phyloP scores from a whole-genome alignment of 2,113 vertebrate genomes.

The Nannospalax galili region DNA sequence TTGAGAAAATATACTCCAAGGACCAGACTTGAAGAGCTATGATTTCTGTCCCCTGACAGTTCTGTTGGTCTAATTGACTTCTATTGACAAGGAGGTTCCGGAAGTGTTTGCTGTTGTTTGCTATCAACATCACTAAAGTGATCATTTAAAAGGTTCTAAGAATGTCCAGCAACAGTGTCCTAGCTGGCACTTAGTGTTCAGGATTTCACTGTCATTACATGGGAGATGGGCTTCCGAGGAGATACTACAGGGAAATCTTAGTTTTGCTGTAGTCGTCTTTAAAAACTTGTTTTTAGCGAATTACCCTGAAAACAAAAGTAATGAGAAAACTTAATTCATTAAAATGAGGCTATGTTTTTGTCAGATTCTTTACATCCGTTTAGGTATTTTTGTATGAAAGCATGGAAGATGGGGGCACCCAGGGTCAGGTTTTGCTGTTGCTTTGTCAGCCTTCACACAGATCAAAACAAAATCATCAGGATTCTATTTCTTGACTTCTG shows the following conservation, averaged over 20 bases:
- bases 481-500: slow-evolving; percentile 6
- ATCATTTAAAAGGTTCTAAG: slow-evolving; percentile 20
- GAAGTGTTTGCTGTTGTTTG: slow-evolving; percentile 25
- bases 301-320: slow-evolving; percentile 24
- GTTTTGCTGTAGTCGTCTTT: slow-evolving; percentile 29
- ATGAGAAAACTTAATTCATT: background rate
- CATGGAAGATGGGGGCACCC: no score
- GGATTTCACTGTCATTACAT: slow-evolving; percentile 35
- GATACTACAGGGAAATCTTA: background rate
- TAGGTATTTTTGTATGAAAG: background rate
- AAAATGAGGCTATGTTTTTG: background rate
- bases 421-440: no score
- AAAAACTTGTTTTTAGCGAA: background rate
- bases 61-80: background rate
- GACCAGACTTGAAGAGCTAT: background rate
- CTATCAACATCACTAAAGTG: background rate
- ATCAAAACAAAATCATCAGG: background rate
- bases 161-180: background rate
- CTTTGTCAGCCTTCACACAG: background rate
- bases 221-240: background rate
- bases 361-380: background rate
- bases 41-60: background rate
- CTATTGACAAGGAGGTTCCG: background rate
- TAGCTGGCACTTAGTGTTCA: slow-evolving; percentile 1
- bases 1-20: slow-evolving; percentile 16